These are phyloP conservation scores for Oncorhynchus kisutch DNA, from an alignment of 2,113 vertebrate species.

Conservation along the genomic window DNA sequence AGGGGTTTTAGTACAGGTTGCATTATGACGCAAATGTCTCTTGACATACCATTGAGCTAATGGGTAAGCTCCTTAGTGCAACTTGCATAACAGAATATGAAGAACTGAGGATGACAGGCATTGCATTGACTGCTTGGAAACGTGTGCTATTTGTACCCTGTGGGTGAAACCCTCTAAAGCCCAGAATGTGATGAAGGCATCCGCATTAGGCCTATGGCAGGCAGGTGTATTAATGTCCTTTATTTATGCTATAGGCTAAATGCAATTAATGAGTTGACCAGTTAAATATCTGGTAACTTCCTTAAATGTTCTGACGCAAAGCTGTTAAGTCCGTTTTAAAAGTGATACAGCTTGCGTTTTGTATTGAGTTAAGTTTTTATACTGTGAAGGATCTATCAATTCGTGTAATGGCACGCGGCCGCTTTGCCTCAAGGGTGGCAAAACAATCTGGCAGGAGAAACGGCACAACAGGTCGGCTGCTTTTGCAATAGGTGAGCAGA, in stretches of 20 bases:
- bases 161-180: neutral
- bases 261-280: neutral
- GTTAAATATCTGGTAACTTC: neutral
- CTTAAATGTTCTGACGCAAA: neutral
- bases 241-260: neutral
- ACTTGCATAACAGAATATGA: neutral
- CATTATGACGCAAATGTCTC: neutral
- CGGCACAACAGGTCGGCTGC: too few relatives aligned
- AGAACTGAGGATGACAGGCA: neutral
- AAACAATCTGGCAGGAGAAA: neutral
- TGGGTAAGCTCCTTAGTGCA: neutral
- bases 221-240: neutral
- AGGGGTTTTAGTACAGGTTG: conserved; percentile 63
- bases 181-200: neutral
- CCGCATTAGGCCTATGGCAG: neutral
- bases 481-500: neutral
- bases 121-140: neutral
- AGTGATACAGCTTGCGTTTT: neutral
- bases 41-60: neutral
- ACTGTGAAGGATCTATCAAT: neutral
- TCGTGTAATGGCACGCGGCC: neutral
- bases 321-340: neutral
- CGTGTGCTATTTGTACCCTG: neutral
- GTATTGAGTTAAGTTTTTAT: neutral
- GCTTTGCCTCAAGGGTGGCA: neutral